phyloP scores from a whole-genome alignment of 1,140 invertebrate genomes.

The Leptoteleia sp. region DNA sequence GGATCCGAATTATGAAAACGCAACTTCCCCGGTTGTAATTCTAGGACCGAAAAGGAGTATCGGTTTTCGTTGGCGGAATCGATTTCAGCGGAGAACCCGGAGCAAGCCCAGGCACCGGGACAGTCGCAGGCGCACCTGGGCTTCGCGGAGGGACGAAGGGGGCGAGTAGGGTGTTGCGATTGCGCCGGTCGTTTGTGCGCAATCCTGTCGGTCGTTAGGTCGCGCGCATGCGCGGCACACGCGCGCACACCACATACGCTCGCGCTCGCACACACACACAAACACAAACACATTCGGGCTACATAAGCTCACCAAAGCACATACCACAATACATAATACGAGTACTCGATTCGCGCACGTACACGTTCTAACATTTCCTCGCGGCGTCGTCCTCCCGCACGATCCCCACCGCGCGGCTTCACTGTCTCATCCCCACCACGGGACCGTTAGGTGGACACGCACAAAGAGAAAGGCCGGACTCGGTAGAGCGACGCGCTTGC shows the following conservation, averaged over 20 bases:
- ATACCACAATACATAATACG: too few species aligned
- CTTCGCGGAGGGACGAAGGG: slow-evolving; percentile 26
- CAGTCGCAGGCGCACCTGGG: slow-evolving; percentile 68
- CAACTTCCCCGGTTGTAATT: slow-evolving; percentile 20
- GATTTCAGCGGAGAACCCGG: slow-evolving; percentile 36
- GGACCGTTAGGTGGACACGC: slow-evolving; percentile 78
- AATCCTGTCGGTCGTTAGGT: slow-evolving; percentile 28
- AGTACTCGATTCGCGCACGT: slow-evolving; percentile 8
- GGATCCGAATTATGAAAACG: too few species aligned
- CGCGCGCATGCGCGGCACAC: slow-evolving; percentile 74
- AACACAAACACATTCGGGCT: too few species aligned
- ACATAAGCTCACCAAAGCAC: too few species aligned
- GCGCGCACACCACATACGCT: slow-evolving; percentile 68
- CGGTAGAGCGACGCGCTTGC: slow-evolving; percentile 78
- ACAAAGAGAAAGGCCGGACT: slow-evolving; percentile 72
- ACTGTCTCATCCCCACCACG: slow-evolving; percentile 41
- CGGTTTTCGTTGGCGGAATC: slow-evolving; percentile 55
- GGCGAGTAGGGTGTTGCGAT: slow-evolving; percentile 23
- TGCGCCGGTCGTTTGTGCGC: slow-evolving; percentile 60
- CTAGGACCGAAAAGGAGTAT: slow-evolving; percentile 50
- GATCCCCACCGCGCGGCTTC: slow-evolving; percentile 51
- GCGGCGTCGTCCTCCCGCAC: slow-evolving; percentile 46
- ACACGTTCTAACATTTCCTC: slow-evolving; percentile 2
- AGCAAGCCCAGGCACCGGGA: slow-evolving; percentile 41
- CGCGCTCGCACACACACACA: neutral